Conservation (phyloP, 1,140 invertebrate genomes). For the Drosophila ohnishii region DNA sequence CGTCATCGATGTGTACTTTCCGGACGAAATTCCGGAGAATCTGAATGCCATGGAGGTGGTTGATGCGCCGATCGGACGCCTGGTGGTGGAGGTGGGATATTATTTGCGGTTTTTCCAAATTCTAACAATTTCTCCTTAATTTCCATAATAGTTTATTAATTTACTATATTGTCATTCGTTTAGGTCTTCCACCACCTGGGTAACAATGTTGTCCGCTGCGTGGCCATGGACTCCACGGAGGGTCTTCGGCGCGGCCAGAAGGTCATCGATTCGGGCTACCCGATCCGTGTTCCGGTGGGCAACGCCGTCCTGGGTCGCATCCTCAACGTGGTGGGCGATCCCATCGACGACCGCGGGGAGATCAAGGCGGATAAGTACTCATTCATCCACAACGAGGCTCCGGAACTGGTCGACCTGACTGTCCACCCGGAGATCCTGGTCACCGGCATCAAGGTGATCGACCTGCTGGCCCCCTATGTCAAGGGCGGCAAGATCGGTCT, state of each 20-base stretch:
- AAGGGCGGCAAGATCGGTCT: slow-evolving; percentile 99
- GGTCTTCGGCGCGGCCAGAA: slow-evolving; percentile 88
- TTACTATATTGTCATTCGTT: neutral
- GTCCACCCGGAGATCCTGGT: slow-evolving; percentile 98
- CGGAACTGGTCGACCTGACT: slow-evolving; percentile 98
- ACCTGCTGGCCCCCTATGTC: slow-evolving; percentile 96
- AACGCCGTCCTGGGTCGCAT: slow-evolving; percentile 92
- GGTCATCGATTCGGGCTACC: slow-evolving; percentile 89
- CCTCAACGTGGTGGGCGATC: slow-evolving; percentile 96
- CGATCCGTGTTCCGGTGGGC: slow-evolving; percentile 93
- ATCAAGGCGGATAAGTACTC: slow-evolving; percentile 93
- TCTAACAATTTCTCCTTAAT: neutral
- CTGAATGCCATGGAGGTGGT: slow-evolving; percentile 92
- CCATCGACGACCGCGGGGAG: slow-evolving; percentile 98
- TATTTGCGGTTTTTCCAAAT: neutral
- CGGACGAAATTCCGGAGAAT: slow-evolving; percentile 90
- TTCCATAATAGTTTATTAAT: slow-evolving; percentile 56
- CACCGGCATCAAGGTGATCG: slow-evolving; percentile 98
- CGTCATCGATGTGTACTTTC: slow-evolving; percentile 94
- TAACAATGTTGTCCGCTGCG: slow-evolving; percentile 91
- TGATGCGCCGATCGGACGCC: slow-evolving; percentile 85
- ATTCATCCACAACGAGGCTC: slow-evolving; percentile 98
- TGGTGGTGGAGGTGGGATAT: slow-evolving; percentile 87
- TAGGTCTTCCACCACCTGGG: slow-evolving; percentile 93
- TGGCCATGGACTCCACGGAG: slow-evolving; percentile 93